Conservation (phyloP, 2,888 invertebrate genomes). For the Ellobium chinense region DNA sequence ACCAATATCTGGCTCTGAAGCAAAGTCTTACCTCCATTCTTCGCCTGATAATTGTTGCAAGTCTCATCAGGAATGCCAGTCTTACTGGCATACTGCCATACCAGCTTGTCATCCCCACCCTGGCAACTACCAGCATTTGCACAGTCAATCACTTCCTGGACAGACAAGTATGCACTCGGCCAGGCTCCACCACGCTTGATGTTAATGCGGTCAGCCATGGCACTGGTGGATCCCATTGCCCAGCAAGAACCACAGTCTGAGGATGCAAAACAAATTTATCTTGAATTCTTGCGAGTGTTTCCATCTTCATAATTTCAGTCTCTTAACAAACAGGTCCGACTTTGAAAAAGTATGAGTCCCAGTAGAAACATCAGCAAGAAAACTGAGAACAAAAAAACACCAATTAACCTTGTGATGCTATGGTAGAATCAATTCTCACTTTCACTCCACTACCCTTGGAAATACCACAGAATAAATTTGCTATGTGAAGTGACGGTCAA, state of each 20-base stretch:
- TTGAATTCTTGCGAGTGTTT: too few species aligned
- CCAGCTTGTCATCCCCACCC: conserved; percentile 72
- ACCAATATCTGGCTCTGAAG: too few species aligned
- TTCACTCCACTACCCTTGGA: too few species aligned
- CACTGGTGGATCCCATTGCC: conserved; percentile 80
- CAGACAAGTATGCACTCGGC: conserved; percentile 80
- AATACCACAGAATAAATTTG: too few species aligned
- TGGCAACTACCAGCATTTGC: conserved; percentile 78
- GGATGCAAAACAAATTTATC: conserved; percentile 27
- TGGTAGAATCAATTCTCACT: too few species aligned
- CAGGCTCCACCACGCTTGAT: conserved; percentile 79
- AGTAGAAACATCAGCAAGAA: too few species aligned
- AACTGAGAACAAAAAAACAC: too few species aligned
- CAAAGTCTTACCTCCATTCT: conserved; percentile 78
- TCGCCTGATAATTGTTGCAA: conserved; percentile 81
- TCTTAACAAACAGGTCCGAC: too few species aligned
- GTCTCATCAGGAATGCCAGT: conserved; percentile 80
- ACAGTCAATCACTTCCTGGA: conserved; percentile 80
- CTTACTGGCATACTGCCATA: conserved; percentile 79
- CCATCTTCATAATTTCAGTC: too few species aligned
- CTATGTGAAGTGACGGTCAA: too few species aligned
- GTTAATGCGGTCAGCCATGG: conserved; percentile 80
- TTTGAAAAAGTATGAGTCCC: too few species aligned
- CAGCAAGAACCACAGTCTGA: conserved; percentile 81
- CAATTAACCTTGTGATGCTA: too few species aligned